Conservation (phyloP, 2,797 vertebrate genomes). For the Tenualosa thibaudeaui region DNA sequence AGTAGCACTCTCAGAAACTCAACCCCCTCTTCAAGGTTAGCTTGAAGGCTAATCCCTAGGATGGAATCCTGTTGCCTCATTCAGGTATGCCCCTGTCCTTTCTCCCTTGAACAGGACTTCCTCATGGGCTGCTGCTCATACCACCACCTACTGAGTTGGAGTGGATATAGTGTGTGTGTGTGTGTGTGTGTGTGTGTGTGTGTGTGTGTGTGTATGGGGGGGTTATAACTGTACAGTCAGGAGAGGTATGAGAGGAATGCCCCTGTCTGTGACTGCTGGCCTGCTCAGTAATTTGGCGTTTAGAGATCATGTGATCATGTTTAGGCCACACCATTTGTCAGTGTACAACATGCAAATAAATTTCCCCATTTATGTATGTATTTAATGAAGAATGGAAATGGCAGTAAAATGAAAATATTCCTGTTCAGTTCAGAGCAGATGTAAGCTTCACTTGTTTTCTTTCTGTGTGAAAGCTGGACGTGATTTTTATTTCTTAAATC, state of each 20-base stretch:
- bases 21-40: no score
- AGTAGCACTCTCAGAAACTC: no score
- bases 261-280: not conserved
- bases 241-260: slow-evolving; percentile 2
- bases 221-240: not conserved
- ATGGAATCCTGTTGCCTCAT: not conserved
- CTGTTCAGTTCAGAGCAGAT: not conserved
- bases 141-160: not conserved
- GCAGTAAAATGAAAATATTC: not conserved
- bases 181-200: no score
- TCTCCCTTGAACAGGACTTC: not conserved
- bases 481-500: no score
- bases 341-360: not conserved
- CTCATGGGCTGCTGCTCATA: not conserved
- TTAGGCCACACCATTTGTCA: not conserved
- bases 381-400: no score
- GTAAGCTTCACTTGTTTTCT: not conserved
- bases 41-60: no score
- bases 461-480: not conserved
- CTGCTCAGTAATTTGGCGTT: not conserved
- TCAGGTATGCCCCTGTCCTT: not conserved
- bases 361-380: no score
- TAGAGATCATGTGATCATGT: not conserved
- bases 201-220: no score
- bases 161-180: not conserved